Evolutionary conservation across 2,888 invertebrate species (phyloP).

Genomic region (Volucella zonaria): DNA sequence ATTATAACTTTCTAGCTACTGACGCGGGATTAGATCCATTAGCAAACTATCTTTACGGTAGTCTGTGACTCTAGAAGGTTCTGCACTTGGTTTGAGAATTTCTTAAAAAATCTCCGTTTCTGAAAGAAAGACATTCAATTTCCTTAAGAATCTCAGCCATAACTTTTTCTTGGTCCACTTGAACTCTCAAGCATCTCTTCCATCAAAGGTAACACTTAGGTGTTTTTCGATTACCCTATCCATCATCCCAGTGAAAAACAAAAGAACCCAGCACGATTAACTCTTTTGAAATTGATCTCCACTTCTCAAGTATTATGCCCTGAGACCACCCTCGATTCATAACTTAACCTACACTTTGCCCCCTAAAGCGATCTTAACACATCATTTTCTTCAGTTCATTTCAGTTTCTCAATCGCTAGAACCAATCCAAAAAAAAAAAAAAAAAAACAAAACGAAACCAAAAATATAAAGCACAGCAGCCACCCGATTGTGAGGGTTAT

Average conservation of each 20-base stretch:
- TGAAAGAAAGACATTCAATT: neutral
- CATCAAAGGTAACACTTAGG: neutral
- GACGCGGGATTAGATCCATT: too few species aligned
- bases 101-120: too few species aligned
- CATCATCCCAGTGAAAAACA: conserved; percentile 3
- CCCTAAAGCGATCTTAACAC: conserved; percentile 51
- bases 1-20: too few species aligned
- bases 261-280: conserved; percentile 6
- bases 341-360: conserved; percentile 19
- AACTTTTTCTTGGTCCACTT: neutral
- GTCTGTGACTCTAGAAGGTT: too few species aligned
- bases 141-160: neutral
- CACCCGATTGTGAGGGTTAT: conserved; percentile 44
- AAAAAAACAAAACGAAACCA: neutral
- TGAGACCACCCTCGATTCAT: conserved; percentile 43
- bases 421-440: neutral
- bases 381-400: conserved; percentile 21
- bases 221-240: neutral
- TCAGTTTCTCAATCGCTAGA: conserved; percentile 10
- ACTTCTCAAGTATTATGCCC: conserved; percentile 25
- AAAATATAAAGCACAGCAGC: neutral
- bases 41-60: too few species aligned
- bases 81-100: too few species aligned
- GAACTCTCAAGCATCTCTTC: neutral
- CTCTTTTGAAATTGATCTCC: conserved; percentile 34